Evolutionary conservation across 2,113 vertebrate species (phyloP).

Genomic region (Thryonomys swinderianus): DNA sequence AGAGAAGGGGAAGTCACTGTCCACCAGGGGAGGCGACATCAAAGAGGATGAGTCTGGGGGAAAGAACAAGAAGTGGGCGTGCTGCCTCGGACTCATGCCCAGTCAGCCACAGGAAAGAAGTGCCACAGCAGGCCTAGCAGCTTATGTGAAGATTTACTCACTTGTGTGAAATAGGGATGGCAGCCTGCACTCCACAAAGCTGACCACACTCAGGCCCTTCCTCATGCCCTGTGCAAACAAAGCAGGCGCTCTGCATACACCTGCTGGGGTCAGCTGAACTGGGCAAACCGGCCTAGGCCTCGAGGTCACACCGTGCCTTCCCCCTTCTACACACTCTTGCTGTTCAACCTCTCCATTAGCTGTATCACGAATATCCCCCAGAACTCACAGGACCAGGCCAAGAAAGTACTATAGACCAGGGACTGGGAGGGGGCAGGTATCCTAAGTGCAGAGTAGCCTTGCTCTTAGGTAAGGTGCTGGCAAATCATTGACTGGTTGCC

Average conservation of each 20-base stretch:
- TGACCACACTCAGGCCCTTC: neutral
- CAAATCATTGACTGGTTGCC: neutral
- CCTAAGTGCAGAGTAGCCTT: neutral
- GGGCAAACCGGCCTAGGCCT: neutral
- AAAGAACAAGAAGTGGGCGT: neutral
- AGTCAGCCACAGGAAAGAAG: neutral
- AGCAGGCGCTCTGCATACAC: neutral
- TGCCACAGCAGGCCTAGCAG: rapidly evolving
- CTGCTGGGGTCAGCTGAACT: neutral
- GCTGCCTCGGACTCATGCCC: neutral
- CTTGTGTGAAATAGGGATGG: neutral
- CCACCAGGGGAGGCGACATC: conserved; percentile 85
- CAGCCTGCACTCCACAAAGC: neutral
- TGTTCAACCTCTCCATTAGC: neutral
- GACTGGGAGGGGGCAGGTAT: rapidly evolving
- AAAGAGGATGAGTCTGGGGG: conserved; percentile 85
- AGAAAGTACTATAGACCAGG: neutral
- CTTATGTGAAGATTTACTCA: neutral
- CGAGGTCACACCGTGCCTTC: neutral
- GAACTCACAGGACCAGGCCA: neutral
- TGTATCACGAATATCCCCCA: neutral
- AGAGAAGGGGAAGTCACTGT: conserved; percentile 85
- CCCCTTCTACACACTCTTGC: neutral
- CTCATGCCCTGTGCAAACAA: neutral
- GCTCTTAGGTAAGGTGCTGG: neutral